Evolutionary conservation across 2,888 invertebrate species (phyloP).

Genomic region (Andrena marginata): DNA sequence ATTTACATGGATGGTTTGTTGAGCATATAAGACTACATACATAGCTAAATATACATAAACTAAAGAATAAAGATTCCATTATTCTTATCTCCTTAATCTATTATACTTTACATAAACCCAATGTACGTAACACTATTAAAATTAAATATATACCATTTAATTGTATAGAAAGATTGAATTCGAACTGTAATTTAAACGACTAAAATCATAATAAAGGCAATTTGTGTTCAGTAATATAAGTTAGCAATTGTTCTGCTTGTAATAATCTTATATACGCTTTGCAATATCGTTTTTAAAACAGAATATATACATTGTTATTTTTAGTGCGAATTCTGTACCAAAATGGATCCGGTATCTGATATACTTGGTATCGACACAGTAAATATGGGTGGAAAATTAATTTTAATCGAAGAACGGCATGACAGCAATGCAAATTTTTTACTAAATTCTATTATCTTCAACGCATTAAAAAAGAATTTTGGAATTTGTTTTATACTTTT

Average conservation of each 20-base stretch:
- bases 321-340: conserved; percentile 81
- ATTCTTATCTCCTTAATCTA: background rate
- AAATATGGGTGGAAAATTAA: conserved; percentile 86
- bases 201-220: too few relatives aligned
- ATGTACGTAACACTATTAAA: background rate
- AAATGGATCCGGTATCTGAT: conserved; percentile 87
- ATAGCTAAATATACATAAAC: background rate
- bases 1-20: background rate
- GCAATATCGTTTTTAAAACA: background rate
- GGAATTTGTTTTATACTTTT: conserved; percentile 88
- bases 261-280: background rate
- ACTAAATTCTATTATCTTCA: conserved; percentile 88
- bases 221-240: background rate
- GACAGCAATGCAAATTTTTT: conserved; percentile 91
- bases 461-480: conserved; percentile 87
- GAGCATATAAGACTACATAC: background rate
- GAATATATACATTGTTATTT: conserved; percentile 15
- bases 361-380: conserved; percentile 89
- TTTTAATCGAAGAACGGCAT: conserved; percentile 90
- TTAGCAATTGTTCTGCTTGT: too few relatives aligned
- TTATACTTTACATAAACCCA: background rate
- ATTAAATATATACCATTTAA: background rate
- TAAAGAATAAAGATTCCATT: conserved; percentile 3
- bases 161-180: too few relatives aligned
- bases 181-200: too few relatives aligned